Base-by-base conservation (phyloP, 2,888 invertebrate genomes). In the Cephus nigrinus region DNA sequence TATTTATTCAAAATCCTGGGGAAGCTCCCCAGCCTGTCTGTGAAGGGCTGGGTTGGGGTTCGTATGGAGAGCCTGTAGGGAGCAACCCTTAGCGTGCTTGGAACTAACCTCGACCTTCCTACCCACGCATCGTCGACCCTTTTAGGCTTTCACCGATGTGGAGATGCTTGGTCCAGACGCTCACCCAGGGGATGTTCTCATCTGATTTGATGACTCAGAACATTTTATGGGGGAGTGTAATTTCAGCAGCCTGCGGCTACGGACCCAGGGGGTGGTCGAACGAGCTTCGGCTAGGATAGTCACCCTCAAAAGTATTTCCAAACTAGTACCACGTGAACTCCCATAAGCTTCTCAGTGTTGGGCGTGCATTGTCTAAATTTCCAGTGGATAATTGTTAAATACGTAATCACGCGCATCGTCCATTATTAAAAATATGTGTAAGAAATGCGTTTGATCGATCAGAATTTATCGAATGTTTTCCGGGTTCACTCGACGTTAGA, bases 161-260 rank as follows among this genome's bases (percentile, higher is more conserved):
- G 9, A 55, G 23, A 23, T 23, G 23, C 15, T 40, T 15, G 23
- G 15, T 23, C 23, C 23, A 23, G 23, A 55, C 55, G 55, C 55
- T 23, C 23, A 55, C 23, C 9, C 23, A 55, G 55, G 55, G 55
- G 55, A 55, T 55, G 55, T 55, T 55, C 55, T 31, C 80, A 81
- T 78, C 78, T 80, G 80, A 82, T 84, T 84, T 82, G 83, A 86
- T 86, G 86, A 86, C 83, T 85, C 86, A 85, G 83, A 78, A n/a
- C 73, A 68, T 68, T 36, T 40, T 30, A 71, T 71, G 71, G 71
- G 71, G 55, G 71, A 71, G 33, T 71, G 71, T 32, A 71, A 71
- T 71, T 71, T 31, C 31, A 71, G 1, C 3, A 32, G 12, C 71
- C 71, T 71, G 32, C 32, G 31, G 32, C 71, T 71, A 0, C 71